Evolutionary conservation across 2,888 invertebrate species (phyloP).

Genomic region (Trachelus tabidus): DNA sequence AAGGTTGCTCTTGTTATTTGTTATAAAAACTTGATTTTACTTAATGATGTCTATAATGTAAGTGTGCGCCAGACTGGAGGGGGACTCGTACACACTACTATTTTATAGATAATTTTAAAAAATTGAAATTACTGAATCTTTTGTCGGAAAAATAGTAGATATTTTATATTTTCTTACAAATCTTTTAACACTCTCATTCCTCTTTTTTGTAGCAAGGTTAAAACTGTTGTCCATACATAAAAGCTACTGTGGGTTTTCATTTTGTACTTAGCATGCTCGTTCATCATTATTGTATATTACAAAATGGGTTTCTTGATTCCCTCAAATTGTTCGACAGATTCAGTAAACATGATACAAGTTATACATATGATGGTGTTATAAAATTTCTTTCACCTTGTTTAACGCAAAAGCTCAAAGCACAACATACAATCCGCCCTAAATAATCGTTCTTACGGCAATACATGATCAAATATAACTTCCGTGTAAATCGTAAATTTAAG

Average conservation of each 20-base stretch:
- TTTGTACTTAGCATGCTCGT: slow-evolving; percentile 47
- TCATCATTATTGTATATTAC: slow-evolving; percentile 14
- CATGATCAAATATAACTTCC: not conserved
- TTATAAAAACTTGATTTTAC: not conserved
- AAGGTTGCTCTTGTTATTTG: not conserved
- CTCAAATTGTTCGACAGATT: not conserved
- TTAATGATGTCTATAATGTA: not conserved
- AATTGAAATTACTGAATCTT: not conserved
- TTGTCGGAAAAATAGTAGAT: not conserved
- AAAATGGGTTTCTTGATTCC: not conserved
- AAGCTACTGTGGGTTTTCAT: slow-evolving; percentile 6
- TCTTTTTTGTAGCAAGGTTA: not conserved
- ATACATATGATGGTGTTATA: not conserved
- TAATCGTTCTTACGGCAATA: not conserved
- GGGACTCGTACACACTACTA: slow-evolving; percentile 27
- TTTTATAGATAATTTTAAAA: not conserved
- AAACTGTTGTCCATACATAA: not conserved
- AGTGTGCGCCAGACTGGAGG: slow-evolving; percentile 26
- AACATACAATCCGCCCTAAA: not conserved
- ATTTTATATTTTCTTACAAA: not conserved
- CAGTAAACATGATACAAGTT: not conserved
- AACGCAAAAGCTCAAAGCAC: not conserved
- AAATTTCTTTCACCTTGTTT: not conserved
- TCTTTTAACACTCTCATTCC: not conserved
- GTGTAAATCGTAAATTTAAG: not conserved